These are phyloP conservation scores for Phycodurus eques DNA, from an alignment of 2,113 vertebrate species.

Conservation along the genomic window DNA sequence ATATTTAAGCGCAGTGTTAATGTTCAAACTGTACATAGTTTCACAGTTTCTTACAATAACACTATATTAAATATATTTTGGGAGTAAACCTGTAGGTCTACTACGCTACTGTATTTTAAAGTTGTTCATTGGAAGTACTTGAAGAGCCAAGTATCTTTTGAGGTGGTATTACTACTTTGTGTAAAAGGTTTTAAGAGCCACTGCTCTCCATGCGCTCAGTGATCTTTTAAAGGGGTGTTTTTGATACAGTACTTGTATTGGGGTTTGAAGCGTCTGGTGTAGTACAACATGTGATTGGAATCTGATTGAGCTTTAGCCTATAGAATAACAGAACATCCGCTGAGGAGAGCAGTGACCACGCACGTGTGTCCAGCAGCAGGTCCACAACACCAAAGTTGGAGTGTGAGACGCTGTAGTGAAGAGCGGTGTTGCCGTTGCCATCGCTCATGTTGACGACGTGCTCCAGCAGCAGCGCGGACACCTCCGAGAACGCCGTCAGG, in stretches of 20 bases:
- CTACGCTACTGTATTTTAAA: no score
- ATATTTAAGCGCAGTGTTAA: no score
- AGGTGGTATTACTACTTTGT: no score
- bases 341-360: conserved; percentile 21
- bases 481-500: conserved; percentile 78
- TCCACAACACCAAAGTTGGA: conserved; percentile 88
- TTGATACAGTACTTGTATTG: background rate
- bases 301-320: background rate
- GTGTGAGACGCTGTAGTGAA: conserved; percentile 96
- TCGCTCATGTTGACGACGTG: conserved; percentile 91
- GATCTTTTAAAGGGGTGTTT: background rate
- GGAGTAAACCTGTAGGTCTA: no score
- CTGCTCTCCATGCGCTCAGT: no score
- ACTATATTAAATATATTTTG: no score
- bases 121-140: no score
- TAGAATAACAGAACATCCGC: background rate
- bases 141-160: no score
- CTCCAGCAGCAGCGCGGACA: conserved; percentile 77
- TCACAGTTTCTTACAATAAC: no score
- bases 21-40: no score
- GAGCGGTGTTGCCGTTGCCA: conserved; percentile 89
- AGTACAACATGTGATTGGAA: background rate
- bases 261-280: background rate
- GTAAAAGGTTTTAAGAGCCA: no score
- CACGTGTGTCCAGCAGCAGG: conserved; percentile 88